Percentiles rank a stretch among this genome's conserved stretches.
Conservation (phyloP, 2,113 vertebrate species). For the Oxyura jamaicensis region DNA sequence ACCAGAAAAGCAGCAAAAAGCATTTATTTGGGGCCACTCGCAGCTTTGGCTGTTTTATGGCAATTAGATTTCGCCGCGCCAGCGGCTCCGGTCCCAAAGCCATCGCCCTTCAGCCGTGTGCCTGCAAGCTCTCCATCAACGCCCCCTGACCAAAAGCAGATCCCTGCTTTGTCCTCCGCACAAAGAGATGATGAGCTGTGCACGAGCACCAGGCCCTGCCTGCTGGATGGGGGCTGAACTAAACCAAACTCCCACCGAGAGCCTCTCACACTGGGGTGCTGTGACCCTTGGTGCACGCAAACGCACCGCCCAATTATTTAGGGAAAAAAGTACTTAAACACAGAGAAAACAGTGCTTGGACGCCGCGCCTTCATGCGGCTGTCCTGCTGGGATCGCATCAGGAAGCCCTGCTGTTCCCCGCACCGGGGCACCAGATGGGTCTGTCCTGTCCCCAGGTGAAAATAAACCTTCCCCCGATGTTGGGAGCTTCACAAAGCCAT, state of each 20-base stretch:
- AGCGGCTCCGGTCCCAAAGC: not conserved
- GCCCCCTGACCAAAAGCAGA: fast-evolving
- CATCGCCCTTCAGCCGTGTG: fast-evolving
- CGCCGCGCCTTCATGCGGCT: not conserved
- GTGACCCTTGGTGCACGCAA: not conserved
- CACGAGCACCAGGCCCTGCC: not conserved
- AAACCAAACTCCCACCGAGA: not conserved
- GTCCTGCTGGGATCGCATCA: not conserved
- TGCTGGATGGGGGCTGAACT: not conserved
- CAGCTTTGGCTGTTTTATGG: not conserved
- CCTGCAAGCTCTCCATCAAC: not conserved
- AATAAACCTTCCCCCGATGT: not conserved
- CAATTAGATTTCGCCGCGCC: not conserved
- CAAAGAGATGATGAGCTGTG: not conserved
- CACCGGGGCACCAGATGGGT: fast-evolving
- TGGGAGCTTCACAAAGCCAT: fast-evolving
- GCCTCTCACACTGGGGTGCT: not conserved
- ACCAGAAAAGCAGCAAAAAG: not conserved
- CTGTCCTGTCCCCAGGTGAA: not conserved
- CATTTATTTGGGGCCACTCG: not conserved
- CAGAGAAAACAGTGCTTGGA: not conserved
- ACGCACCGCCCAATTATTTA: not conserved
- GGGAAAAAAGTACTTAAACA: not conserved
- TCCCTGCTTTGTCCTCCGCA: not conserved
- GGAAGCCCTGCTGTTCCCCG: not conserved